A percentile compares a stretch with the other conserved stretches of the same genome.
phyloP scores from a whole-genome alignment of 2,797 vertebrate genomes.

The Microcaecilia unicolor region DNA sequence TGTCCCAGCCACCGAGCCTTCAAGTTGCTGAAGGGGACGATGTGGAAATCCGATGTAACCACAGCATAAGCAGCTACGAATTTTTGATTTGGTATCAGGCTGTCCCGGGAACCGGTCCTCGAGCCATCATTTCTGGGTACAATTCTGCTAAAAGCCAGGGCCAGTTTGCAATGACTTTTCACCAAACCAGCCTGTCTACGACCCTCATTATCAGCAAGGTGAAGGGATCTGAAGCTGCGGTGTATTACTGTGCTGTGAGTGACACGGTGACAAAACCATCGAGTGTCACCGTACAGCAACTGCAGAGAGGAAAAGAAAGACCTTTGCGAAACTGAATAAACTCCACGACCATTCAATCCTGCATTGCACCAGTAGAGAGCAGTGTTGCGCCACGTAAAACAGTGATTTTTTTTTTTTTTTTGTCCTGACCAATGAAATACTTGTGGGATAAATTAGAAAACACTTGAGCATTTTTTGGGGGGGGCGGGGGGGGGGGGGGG shows the following conservation, averaged over 20 bases:
- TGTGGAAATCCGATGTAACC: not conserved
- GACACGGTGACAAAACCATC: not conserved
- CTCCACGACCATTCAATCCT: no score
- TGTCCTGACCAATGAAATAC: not conserved
- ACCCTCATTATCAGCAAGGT: not conserved
- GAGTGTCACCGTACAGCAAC: conserved; percentile 4
- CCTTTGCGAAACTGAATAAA: no score
- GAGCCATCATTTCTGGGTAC: not conserved
- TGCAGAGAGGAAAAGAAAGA: no score
- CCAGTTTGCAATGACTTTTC: not conserved
- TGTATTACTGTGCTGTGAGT: conserved; percentile 7
- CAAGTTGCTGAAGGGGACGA: not conserved
- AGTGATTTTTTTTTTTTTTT: no score
- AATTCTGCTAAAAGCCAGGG: not conserved
- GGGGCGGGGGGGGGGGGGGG: no score
- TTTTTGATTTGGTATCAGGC: not conserved
- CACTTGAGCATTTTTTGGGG: no score
- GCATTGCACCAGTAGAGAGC: no score
- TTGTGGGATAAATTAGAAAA: not conserved
- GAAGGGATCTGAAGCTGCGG: not conserved
- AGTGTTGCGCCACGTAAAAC: not conserved
- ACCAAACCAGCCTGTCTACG: not conserved
- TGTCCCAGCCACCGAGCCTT: not conserved
- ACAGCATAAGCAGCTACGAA: not conserved
- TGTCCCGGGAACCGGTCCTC: not conserved